Evolutionary conservation across 2,888 invertebrate species (phyloP).

Genomic region (Argyra leucocephala): DNA sequence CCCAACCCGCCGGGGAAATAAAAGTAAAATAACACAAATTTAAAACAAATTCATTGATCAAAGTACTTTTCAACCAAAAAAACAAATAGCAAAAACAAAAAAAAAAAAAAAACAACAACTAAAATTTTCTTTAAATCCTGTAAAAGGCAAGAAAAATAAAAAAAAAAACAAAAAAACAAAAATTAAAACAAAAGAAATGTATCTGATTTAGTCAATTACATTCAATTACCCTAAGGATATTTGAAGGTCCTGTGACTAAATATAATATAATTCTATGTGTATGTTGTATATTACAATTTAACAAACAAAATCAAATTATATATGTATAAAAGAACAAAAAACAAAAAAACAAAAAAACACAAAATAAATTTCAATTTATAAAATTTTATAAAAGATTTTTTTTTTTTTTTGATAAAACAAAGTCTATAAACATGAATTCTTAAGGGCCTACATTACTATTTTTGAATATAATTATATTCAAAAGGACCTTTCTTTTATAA

Average conservation of each 20-base stretch:
- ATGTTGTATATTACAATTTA: too few relatives aligned
- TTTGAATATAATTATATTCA: too few relatives aligned
- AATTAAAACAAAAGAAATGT: background rate
- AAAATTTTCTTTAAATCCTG: too few relatives aligned
- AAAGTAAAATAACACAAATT: too few relatives aligned
- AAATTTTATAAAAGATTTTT: too few relatives aligned
- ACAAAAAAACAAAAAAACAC: background rate
- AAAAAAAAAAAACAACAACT: background rate
- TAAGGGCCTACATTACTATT: too few relatives aligned
- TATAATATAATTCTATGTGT: background rate
- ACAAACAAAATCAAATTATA: too few relatives aligned
- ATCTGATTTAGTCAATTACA: constrained; percentile 1
- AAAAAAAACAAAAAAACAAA: background rate
- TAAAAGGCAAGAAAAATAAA: background rate
- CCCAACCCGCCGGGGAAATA: too few relatives aligned
- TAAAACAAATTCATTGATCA: background rate
- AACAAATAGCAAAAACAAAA: background rate
- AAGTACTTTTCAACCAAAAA: background rate
- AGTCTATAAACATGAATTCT: too few relatives aligned
- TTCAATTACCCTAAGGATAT: background rate
- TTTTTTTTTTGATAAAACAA: too few relatives aligned
- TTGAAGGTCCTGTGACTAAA: background rate
- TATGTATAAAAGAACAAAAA: background rate
- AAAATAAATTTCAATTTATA: too few relatives aligned
- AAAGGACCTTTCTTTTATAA: too few relatives aligned